Evolutionary conservation across 1,140 invertebrate genomes (phyloP).

Genomic region (Drosophila arizonae): DNA sequence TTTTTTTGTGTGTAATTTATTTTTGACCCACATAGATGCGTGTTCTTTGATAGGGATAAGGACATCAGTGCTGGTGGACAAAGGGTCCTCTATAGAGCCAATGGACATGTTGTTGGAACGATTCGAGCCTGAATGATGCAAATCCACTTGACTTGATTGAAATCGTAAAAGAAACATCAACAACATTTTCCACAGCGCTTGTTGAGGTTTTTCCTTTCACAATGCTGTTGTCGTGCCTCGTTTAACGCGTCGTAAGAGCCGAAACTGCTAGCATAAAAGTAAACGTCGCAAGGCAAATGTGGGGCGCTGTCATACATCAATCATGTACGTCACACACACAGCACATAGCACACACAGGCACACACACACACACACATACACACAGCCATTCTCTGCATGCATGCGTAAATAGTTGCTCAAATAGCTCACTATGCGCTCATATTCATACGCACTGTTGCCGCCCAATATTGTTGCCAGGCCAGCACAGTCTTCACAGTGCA

Average conservation of each 20-base stretch:
- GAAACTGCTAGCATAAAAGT: constrained; percentile 65
- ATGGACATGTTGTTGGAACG: constrained; percentile 56
- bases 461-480: constrained; percentile 50
- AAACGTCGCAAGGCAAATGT: constrained; percentile 35
- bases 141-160: constrained; percentile 80
- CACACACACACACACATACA: neutral
- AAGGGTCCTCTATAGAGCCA: constrained; percentile 33
- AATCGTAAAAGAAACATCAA: constrained; percentile 62
- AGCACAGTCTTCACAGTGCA: too few species aligned
- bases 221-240: neutral
- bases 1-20: constrained; percentile 39
- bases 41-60: constrained; percentile 50
- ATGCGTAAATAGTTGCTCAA: constrained; percentile 48
- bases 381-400: neutral
- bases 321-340: constrained; percentile 40
- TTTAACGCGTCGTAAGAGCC: constrained; percentile 16
- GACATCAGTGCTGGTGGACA: neutral
- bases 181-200: constrained; percentile 50
- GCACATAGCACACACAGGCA: neutral
- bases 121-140: constrained; percentile 59
- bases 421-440: constrained; percentile 13
- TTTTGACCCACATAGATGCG: constrained; percentile 69
- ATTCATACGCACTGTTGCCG: constrained; percentile 64
- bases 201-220: constrained; percentile 7
- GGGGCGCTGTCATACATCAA: constrained; percentile 60